These are phyloP conservation scores for Pseudopleuronectes americanus DNA, from an alignment of 2,797 vertebrate genomes.

Conservation along the genomic window DNA sequence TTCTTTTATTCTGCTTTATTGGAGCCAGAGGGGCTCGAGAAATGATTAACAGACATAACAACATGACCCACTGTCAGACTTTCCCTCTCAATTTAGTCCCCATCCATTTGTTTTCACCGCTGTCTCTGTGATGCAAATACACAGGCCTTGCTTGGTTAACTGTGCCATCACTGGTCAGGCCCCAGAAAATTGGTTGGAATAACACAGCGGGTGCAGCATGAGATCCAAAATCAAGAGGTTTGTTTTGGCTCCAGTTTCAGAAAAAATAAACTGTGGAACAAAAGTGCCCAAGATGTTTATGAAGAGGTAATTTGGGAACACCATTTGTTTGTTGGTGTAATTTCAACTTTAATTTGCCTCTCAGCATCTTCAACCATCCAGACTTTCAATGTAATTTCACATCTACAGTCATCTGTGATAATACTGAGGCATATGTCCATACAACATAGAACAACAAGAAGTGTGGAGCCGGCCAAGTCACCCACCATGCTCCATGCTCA, in stretches of 20 bases:
- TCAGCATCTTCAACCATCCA: background rate
- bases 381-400: background rate
- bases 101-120: conserved; percentile 72
- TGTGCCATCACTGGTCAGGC: conserved; percentile 52
- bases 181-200: conserved; percentile 71
- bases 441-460: conserved; percentile 25
- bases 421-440: conserved; percentile 9
- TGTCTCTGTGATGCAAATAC: conserved; percentile 67
- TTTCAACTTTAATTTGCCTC: background rate
- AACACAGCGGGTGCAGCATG: conserved; percentile 55
- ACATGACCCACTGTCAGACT: conserved; percentile 77
- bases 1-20: conserved; percentile 87
- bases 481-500: conserved; percentile 5
- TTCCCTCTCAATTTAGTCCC: conserved; percentile 81
- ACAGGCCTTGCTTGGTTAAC: conserved; percentile 77
- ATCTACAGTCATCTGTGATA: background rate
- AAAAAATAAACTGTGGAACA: background rate
- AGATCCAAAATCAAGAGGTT: conserved; percentile 11
- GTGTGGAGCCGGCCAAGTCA: conserved; percentile 19
- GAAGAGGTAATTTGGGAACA: too few relatives aligned
- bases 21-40: conserved; percentile 83
- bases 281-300: accelerated
- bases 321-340: too few relatives aligned
- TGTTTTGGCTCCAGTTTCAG: conserved; percentile 2
- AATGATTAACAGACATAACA: conserved; percentile 86